A percentile compares a stretch with the other conserved stretches of the same genome.
Conservation (phyloP, 2,113 vertebrate genomes). For the Sapajus apella region DNA sequence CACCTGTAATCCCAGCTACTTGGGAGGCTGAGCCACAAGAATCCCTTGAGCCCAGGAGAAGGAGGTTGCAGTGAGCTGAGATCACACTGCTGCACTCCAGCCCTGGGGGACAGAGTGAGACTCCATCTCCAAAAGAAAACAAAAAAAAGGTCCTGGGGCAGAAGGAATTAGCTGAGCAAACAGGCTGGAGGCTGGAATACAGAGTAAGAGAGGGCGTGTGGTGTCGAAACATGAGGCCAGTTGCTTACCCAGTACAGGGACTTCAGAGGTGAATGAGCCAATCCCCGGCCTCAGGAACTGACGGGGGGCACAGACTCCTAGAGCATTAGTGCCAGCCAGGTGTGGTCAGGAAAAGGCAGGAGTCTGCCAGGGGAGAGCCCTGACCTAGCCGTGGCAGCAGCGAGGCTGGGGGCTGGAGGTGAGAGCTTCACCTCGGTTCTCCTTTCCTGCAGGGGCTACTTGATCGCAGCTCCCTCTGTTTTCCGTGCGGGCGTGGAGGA, state of each 20-base stretch:
- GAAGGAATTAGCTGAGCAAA: background rate
- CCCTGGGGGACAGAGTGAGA: too few relatives aligned
- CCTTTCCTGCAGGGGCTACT: slow-evolving; percentile 88
- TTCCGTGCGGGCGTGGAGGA: slow-evolving; percentile 92
- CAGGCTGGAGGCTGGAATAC: background rate
- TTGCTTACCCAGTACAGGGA: background rate
- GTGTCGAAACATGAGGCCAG: background rate
- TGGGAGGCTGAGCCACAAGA: too few relatives aligned
- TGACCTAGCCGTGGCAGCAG: background rate
- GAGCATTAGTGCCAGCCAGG: background rate
- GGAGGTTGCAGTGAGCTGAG: too few relatives aligned
- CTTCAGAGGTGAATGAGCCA: background rate
- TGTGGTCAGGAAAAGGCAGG: background rate
- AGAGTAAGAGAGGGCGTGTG: background rate
- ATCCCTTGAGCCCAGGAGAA: too few relatives aligned
- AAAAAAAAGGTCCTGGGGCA: background rate
- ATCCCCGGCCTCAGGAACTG: background rate
- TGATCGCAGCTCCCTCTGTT: slow-evolving; percentile 92
- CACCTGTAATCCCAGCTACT: too few relatives aligned
- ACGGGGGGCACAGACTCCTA: background rate
- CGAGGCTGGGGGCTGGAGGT: background rate
- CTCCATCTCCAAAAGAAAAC: too few relatives aligned
- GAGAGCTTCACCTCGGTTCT: background rate
- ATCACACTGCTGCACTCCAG: too few relatives aligned
- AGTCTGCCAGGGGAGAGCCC: background rate